Evolutionary conservation across 2,113 vertebrate species (phyloP).

Genomic region (Hyperopisus bebe): DNA sequence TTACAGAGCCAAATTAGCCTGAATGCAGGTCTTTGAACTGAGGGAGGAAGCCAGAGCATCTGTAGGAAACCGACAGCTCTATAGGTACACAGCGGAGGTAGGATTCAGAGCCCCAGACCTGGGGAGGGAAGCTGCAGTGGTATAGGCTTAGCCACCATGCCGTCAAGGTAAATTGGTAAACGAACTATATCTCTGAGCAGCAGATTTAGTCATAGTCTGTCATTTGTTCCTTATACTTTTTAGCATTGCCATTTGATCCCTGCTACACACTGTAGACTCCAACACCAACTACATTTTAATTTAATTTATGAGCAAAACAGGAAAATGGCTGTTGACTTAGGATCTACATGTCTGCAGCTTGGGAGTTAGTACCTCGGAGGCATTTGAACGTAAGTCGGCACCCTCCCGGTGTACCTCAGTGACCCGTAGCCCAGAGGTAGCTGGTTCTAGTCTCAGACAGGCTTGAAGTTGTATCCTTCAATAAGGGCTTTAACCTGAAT

Average conservation of each 20-base stretch:
- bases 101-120: background rate
- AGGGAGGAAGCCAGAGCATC: background rate
- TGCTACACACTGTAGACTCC: background rate
- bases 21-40: background rate
- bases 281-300: background rate
- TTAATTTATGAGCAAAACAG: background rate
- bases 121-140: background rate
- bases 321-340: slow-evolving; percentile 1
- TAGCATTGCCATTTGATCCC: background rate
- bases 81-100: background rate
- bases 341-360: background rate
- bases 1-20: background rate
- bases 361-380: background rate
- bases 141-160: background rate
- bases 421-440: background rate
- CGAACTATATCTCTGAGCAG: background rate
- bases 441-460: background rate
- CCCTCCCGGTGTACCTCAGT: background rate
- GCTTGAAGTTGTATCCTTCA: background rate
- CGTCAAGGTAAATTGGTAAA: background rate
- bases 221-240: background rate
- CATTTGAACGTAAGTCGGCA: background rate
- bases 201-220: background rate
- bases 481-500: background rate
- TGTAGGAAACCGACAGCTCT: background rate